Evolutionary conservation across 2,113 vertebrate species (phyloP).

Genomic region (Camelus dromedarius): DNA sequence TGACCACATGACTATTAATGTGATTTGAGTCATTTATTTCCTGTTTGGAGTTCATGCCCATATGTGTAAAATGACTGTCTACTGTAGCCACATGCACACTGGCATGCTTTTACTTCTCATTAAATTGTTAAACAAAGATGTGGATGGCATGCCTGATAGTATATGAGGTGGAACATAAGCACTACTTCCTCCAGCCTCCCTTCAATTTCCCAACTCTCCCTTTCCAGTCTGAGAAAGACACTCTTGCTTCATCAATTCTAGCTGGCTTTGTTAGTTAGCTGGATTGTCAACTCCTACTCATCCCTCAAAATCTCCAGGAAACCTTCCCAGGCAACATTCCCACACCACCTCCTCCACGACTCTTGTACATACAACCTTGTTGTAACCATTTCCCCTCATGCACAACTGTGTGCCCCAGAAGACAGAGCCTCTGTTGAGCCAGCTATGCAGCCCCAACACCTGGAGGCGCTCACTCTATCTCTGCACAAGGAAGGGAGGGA

Average conservation of each 20-base stretch:
- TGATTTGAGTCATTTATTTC: not conserved
- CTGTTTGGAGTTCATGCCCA: not conserved
- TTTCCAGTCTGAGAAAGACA: not conserved
- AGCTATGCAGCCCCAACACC: not conserved
- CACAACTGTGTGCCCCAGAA: not conserved
- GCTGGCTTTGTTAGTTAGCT: not conserved
- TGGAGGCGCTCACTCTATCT: not conserved
- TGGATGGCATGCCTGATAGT: fast-evolving
- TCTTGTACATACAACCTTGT: not conserved
- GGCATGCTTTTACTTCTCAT: not conserved
- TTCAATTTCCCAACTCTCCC: not conserved
- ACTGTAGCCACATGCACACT: not conserved
- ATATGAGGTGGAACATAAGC: not conserved
- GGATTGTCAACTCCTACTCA: not conserved
- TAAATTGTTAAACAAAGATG: not conserved
- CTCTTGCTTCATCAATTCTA: not conserved
- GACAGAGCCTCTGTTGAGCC: not conserved
- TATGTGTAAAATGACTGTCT: not conserved
- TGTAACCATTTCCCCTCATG: not conserved
- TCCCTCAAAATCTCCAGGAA: not conserved
- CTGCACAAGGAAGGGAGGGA: not conserved
- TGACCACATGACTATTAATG: not conserved
- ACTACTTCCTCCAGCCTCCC: not conserved
- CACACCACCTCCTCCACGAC: fast-evolving
- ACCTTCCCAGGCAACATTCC: not conserved